Conservation (phyloP, 2,113 vertebrate species). For the Morone chrysops region DNA sequence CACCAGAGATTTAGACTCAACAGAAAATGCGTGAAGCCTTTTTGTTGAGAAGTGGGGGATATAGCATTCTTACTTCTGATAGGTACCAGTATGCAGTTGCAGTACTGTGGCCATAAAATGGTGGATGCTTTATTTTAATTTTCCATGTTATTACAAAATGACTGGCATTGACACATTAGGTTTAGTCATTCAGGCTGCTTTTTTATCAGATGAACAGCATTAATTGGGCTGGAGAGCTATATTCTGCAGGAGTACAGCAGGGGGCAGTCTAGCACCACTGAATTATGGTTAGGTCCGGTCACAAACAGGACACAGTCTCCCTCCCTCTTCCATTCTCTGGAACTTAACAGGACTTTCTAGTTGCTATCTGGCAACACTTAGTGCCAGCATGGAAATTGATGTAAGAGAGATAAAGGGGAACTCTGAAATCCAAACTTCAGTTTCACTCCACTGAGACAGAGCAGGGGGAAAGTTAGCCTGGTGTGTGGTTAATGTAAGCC, state of each 20-base stretch:
- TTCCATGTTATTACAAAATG: constrained; percentile 33
- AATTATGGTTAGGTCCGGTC: constrained; percentile 65
- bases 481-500: constrained; percentile 85
- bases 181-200: constrained; percentile 30
- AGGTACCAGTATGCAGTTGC: neutral
- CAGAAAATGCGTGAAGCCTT: constrained; percentile 36
- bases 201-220: constrained; percentile 29
- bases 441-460: constrained; percentile 82
- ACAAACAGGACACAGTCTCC: constrained; percentile 74
- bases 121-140: constrained; percentile 35
- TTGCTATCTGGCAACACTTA: constrained; percentile 83
- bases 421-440: constrained; percentile 83
- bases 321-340: constrained; percentile 56
- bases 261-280: constrained; percentile 84
- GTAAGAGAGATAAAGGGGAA: constrained; percentile 82
- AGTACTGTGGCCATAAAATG: constrained; percentile 18
- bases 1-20: constrained; percentile 69
- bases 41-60: constrained; percentile 30
- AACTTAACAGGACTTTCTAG: constrained; percentile 81
- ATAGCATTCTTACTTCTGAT: constrained; percentile 5
- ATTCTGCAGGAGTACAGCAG: constrained; percentile 76
- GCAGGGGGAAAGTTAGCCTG: constrained; percentile 79
- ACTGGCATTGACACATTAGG: constrained; percentile 25
- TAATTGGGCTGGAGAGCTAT: constrained; percentile 9
- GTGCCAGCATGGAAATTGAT: constrained; percentile 82